Conservation (phyloP, 2,113 vertebrate genomes). For the Oostethus manadensis region DNA sequence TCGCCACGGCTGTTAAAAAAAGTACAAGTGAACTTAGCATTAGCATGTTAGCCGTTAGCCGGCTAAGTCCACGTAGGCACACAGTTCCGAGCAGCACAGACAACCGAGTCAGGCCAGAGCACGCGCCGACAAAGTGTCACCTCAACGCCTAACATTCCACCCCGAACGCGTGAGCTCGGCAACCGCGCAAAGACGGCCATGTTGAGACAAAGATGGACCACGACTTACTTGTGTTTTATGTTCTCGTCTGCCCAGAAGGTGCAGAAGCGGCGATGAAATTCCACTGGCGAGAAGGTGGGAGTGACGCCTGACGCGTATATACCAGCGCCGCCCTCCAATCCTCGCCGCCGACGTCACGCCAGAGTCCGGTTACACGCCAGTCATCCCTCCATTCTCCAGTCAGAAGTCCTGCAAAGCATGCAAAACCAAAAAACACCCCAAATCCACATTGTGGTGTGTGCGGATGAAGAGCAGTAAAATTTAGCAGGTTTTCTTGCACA, state of each 20-base stretch:
- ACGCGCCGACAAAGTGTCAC: neutral
- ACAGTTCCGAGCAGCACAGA: constrained; percentile 47
- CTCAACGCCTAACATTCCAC: neutral
- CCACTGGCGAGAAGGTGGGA: constrained; percentile 80
- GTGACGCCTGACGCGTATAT: constrained; percentile 72
- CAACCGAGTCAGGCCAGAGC: constrained; percentile 70
- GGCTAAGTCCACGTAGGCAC: constrained; percentile 77
- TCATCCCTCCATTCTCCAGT: neutral
- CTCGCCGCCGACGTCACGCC: constrained; percentile 69
- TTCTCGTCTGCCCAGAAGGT: constrained; percentile 79
- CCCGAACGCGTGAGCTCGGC: neutral
- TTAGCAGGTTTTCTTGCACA: no score
- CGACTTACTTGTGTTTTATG: constrained; percentile 78
- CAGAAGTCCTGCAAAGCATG: neutral
- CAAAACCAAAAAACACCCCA: neutral
- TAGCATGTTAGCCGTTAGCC: constrained; percentile 48
- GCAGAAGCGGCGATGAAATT: constrained; percentile 83
- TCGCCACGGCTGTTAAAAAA: constrained; percentile 11
- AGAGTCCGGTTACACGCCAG: constrained; percentile 54
- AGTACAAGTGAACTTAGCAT: constrained; percentile 29
- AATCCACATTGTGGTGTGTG: neutral
- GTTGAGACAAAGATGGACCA: constrained; percentile 19
- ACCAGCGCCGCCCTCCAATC: constrained; percentile 79
- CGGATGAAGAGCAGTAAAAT: no score
- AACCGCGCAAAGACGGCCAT: neutral